Evolutionary conservation across 1,140 invertebrate genomes (phyloP).

Genomic region (Cecropterus lyciades): DNA sequence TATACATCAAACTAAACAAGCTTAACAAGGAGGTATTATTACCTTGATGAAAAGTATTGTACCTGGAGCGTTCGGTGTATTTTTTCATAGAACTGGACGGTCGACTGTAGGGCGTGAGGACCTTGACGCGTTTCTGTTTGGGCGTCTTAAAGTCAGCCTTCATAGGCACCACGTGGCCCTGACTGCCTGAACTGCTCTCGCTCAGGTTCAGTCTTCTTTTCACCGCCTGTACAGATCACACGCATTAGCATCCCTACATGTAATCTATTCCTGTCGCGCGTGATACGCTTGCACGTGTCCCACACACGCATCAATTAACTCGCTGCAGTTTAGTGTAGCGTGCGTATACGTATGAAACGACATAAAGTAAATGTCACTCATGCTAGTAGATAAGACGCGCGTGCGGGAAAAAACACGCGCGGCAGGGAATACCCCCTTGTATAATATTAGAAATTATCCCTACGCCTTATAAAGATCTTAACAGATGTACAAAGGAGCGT

Average conservation of each 20-base stretch:
- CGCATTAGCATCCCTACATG: background rate
- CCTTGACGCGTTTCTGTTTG: constrained; percentile 84
- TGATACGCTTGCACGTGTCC: too few relatives aligned
- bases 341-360: too few relatives aligned
- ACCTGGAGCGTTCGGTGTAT: constrained; percentile 82
- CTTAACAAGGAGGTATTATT: constrained; percentile 43
- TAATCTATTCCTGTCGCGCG: too few relatives aligned
- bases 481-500: too few relatives aligned
- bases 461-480: too few relatives aligned
- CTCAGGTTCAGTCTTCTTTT: constrained; percentile 91
- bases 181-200: constrained; percentile 78
- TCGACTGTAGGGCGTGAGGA: constrained; percentile 78
- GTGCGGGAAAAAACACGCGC: too few relatives aligned
- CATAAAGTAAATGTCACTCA: too few relatives aligned
- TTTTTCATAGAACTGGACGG: constrained; percentile 83
- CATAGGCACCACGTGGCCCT: constrained; percentile 83
- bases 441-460: too few relatives aligned
- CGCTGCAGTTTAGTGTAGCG: too few relatives aligned
- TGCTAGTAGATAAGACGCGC: too few relatives aligned
- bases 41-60: constrained; percentile 61
- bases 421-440: too few relatives aligned
- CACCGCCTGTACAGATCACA: constrained; percentile 85
- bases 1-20: background rate
- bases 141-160: constrained; percentile 86
- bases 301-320: too few relatives aligned